Conservation (phyloP, 2,888 invertebrate species). For the Acrocera orbiculus region DNA sequence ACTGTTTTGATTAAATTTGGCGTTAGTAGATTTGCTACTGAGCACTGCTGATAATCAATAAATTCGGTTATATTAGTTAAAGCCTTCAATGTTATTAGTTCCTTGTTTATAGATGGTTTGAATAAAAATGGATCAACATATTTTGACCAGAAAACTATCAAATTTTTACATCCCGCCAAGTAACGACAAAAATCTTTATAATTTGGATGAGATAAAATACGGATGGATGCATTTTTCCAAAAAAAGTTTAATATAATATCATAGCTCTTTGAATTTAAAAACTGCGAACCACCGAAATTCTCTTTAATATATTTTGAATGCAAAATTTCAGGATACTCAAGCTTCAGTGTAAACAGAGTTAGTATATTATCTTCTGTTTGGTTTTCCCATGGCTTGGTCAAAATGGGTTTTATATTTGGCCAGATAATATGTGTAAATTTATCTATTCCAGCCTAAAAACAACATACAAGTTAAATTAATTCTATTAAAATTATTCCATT, state of each 20-base stretch:
- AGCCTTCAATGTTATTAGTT: conserved; percentile 41
- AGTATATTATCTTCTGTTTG: conserved; percentile 48
- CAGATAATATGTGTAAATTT: conserved; percentile 28
- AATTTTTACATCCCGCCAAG: conserved; percentile 35
- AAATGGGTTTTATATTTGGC: conserved; percentile 40
- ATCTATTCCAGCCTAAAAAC: not conserved
- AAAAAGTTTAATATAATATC: conserved; percentile 39
- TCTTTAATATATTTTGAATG: conserved; percentile 38
- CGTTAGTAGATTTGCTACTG: conserved; percentile 40
- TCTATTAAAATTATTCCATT: no score
- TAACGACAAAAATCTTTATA: conserved; percentile 40
- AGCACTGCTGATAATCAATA: conserved; percentile 29
- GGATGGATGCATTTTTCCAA: conserved; percentile 33
- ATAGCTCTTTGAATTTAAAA: conserved; percentile 41
- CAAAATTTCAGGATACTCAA: conserved; percentile 34
- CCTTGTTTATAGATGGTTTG: conserved; percentile 40
- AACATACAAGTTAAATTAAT: no score
- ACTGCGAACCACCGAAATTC: conserved; percentile 36
- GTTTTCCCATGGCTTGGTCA: conserved; percentile 43
- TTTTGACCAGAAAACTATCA: conserved; percentile 39
- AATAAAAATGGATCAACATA: conserved; percentile 33
- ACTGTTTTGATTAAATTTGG: conserved; percentile 46
- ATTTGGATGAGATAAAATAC: conserved; percentile 42
- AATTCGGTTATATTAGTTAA: conserved; percentile 35
- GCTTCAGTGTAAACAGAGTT: conserved; percentile 33